Evolutionary conservation across 1,140 invertebrate genomes (phyloP).

Genomic region (Geopemphigus sp.): DNA sequence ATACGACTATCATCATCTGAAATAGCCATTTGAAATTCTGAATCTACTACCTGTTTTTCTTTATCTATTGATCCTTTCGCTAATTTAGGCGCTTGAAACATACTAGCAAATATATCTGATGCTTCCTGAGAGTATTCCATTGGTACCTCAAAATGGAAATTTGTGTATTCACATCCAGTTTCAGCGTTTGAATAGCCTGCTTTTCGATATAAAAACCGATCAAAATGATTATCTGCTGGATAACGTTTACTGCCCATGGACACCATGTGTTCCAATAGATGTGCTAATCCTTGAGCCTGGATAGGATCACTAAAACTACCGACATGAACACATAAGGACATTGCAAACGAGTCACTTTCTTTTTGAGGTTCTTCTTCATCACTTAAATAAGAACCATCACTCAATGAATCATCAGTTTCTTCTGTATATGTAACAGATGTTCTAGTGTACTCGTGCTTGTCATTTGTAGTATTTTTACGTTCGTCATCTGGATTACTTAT

Average conservation of each 20-base stretch:
- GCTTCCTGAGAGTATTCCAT: conserved; percentile 71
- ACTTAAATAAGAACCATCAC: background rate
- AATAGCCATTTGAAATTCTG: conserved; percentile 77
- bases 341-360: conserved; percentile 15
- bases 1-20: conserved; percentile 67
- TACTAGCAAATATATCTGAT: conserved; percentile 84
- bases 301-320: conserved; percentile 61
- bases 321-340: conserved; percentile 65
- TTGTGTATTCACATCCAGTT: conserved; percentile 77
- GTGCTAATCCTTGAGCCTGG: conserved; percentile 82
- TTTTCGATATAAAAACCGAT: conserved; percentile 58
- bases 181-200: conserved; percentile 60
- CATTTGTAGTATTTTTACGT: background rate
- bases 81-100: conserved; percentile 86
- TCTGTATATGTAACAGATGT: background rate
- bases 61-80: conserved; percentile 79
- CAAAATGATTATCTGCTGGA: conserved; percentile 61
- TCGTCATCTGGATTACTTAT: background rate
- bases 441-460: background rate
- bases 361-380: conserved; percentile 13
- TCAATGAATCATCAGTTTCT: conserved; percentile 5
- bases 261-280: conserved; percentile 95
- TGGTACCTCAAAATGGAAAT: conserved; percentile 84
- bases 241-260: conserved; percentile 68
- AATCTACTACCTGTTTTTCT: conserved; percentile 90